Base-by-base conservation (phyloP, 92 coral and sea anemone species). In the Epizoanthus scotinus region DNA sequence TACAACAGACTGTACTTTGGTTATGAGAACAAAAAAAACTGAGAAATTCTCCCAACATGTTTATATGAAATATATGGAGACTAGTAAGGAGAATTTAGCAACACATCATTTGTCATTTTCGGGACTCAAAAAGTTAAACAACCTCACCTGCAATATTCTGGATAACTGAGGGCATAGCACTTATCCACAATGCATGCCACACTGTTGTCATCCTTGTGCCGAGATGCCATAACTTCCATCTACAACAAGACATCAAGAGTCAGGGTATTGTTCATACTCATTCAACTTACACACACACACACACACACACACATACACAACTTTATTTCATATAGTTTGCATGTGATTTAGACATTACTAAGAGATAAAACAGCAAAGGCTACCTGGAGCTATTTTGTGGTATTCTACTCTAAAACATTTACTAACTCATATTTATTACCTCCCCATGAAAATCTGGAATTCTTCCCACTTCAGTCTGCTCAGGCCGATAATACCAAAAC, bases 131-230 rank as follows among this genome's bases (percentile, higher is more conserved):
- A n/a, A n/a, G n/a, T n/a, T n/a, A 9, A 47, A 47, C 14, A 47
- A 47, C 15, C 59, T 22, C 82, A 96, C 99, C 99, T 96, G 91
- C 99, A 96, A 72, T 96, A 96, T 75, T 96, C 98, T 5, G 99
- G 99, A 71, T 96, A 96, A 67, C 96, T 93, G 21, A 96, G 92
- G 36, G 91, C 97, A 75, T 96, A 94, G 74, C 99, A 96, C 84
- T 96, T 96, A 71, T 96, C 99, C 65, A 96, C 99, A 58, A 96
- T 96, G 85, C 99, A 96, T 21, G 99, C 99, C 56, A 96, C 98
- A 84, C 99, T 96, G 87, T 96, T 96, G 52, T 96, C 99, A 73
- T 96, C 99, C 66, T 96, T 96, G 82, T 96, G 99, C 29, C 94
- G 91, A 17, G 99, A 96, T 1, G 98, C 99, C 97, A 96, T 89